These are phyloP conservation scores for Zophobas morio DNA, from an alignment of 1,140 invertebrate species.

Conservation along the genomic window DNA sequence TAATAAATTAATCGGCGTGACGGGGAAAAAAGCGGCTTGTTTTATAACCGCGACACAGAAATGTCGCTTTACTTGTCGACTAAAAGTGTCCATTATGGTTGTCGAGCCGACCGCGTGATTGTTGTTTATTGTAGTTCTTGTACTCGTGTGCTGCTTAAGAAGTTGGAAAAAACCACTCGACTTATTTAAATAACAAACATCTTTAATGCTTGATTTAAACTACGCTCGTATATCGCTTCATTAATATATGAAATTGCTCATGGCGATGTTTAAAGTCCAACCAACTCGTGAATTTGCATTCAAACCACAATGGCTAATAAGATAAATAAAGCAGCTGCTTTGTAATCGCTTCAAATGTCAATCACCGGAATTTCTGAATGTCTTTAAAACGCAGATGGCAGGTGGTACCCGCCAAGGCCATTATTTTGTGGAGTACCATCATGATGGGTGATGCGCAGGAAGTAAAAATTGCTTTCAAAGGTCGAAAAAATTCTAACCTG, in stretches of 20 bases:
- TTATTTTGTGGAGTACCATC: neutral
- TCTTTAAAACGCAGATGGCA: neutral
- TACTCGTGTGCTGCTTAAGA: conserved; percentile 17
- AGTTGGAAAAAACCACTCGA: conserved; percentile 28
- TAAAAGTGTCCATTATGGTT: conserved; percentile 5
- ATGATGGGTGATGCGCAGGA: no score
- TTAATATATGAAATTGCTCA: conserved; percentile 16
- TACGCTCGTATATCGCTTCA: conserved; percentile 10
- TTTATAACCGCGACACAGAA: neutral
- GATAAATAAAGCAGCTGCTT: neutral
- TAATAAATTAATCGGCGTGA: no score
- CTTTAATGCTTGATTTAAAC: conserved; percentile 4
- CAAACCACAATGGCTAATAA: conserved; percentile 18
- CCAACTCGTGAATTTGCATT: conserved; percentile 26
- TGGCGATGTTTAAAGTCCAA: conserved; percentile 26
- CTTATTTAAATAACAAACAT: conserved; percentile 31
- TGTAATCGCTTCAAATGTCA: conserved; percentile 16
- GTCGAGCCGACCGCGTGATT: conserved; percentile 20
- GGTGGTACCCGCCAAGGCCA: conserved; percentile 4
- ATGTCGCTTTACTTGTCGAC: neutral
- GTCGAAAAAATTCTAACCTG: no score
- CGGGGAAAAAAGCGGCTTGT: conserved; percentile 3
- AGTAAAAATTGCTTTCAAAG: no score
- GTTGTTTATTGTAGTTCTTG: conserved; percentile 15
- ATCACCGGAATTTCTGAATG: conserved; percentile 16